These are phyloP conservation scores for Arrhamphus sclerolepis DNA, from an alignment of 2,797 vertebrate species.

Conservation along the genomic window DNA sequence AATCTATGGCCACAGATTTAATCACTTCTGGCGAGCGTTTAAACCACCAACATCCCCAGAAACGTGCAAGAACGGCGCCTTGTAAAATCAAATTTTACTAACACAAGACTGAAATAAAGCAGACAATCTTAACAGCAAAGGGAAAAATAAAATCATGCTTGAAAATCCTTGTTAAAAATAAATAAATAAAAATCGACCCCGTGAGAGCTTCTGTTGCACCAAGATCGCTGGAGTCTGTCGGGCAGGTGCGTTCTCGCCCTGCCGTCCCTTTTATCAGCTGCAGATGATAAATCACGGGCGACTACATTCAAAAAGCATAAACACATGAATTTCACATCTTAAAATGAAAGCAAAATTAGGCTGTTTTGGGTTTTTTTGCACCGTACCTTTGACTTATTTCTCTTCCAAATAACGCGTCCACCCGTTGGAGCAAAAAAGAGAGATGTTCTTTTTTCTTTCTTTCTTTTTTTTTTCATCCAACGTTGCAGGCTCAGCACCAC, in stretches of 20 bases:
- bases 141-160: conserved; percentile 12
- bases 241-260: conserved; percentile 61
- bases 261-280: conserved; percentile 32
- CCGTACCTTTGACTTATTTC: conserved; percentile 64
- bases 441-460: conserved; percentile 15
- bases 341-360: conserved; percentile 4
- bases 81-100: background rate
- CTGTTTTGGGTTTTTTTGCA: conserved; percentile 29
- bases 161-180: conserved; percentile 22
- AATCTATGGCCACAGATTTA: conserved; percentile 38
- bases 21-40: conserved; percentile 31
- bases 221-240: conserved; percentile 50
- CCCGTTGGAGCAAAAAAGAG: conserved; percentile 47
- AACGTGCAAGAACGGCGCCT: conserved; percentile 1
- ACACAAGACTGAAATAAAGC: background rate
- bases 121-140: background rate
- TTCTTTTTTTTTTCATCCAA: conserved; percentile 38
- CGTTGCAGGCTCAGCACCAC: conserved; percentile 72
- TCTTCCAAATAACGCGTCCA: conserved; percentile 48
- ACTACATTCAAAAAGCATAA: background rate
- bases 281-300: conserved; percentile 20
- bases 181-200: background rate
- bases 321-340: background rate
- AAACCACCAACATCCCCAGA: no score
- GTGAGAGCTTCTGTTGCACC: conserved; percentile 65